phyloP scores from a whole-genome alignment of 2,888 invertebrate species.

The Cephus runcator region DNA sequence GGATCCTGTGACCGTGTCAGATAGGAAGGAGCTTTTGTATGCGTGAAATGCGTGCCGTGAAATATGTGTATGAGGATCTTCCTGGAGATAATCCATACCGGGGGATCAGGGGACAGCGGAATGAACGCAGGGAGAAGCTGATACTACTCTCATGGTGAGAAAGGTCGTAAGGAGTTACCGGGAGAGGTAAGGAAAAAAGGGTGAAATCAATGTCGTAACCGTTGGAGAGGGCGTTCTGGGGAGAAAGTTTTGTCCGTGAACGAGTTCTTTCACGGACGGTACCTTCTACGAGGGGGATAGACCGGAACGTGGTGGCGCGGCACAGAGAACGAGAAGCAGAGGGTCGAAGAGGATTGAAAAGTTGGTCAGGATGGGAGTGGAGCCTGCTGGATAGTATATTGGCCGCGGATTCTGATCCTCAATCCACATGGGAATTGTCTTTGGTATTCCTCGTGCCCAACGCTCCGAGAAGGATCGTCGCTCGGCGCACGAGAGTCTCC shows the following conservation, averaged over 20 bases:
- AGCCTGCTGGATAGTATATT: not conserved
- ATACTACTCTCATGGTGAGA: not conserved
- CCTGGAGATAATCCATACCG: not conserved
- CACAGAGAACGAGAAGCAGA: not conserved
- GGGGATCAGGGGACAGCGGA: not conserved
- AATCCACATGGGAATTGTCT: not conserved
- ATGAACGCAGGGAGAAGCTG: not conserved
- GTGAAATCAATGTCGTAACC: constrained; percentile 36
- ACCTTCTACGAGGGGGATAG: not conserved
- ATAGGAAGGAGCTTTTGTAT: not conserved
- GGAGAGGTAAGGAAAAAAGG: constrained; percentile 19
- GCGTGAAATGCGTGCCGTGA: not conserved
- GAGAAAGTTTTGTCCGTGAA: constrained; percentile 2
- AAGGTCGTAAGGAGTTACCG: not conserved
- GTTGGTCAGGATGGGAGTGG: not conserved
- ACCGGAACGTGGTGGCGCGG: not conserved
- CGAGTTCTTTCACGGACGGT: constrained; percentile 1
- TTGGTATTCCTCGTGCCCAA: not conserved
- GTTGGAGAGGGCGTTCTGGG: constrained; percentile 35
- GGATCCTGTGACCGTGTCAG: not conserved
- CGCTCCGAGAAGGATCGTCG: not conserved
- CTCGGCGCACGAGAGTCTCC: constrained; percentile 1
- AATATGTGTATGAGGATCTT: not conserved
- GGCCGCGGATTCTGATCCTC: not conserved
- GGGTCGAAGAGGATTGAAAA: not conserved